Evolutionary conservation across 2,797 vertebrate genomes (phyloP).

Genomic region (Peromyscus eremicus): DNA sequence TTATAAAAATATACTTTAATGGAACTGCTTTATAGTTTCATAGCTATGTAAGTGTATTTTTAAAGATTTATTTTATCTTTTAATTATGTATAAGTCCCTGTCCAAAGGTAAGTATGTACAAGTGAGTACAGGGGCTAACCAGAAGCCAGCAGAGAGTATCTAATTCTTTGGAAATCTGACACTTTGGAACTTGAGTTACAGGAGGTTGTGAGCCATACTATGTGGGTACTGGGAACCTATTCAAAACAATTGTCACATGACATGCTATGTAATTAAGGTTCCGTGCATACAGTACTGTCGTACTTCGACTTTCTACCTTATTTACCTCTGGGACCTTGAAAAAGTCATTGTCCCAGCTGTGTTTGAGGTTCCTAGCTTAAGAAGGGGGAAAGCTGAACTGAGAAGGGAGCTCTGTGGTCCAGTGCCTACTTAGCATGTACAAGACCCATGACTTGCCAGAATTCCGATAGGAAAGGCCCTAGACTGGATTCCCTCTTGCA

Average conservation of each 20-base stretch:
- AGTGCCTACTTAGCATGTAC: too few relatives aligned
- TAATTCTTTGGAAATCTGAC: too few relatives aligned
- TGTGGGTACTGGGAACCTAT: background rate
- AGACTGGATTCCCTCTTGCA: background rate
- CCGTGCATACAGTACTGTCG: accelerated
- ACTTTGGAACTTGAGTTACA: background rate
- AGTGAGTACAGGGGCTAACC: too few relatives aligned
- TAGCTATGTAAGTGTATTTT: background rate
- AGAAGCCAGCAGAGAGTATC: background rate
- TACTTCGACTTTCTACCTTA: background rate
- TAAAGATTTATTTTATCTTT: background rate
- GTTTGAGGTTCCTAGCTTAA: background rate
- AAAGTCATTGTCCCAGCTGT: background rate
- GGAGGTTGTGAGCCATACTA: background rate
- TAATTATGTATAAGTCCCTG: background rate
- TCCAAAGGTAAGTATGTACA: background rate
- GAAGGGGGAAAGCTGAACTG: background rate
- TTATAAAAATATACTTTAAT: background rate
- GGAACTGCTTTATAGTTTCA: conserved; percentile 31
- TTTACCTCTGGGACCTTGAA: background rate
- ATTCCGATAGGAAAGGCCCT: background rate
- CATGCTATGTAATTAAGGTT: background rate
- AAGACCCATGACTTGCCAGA: background rate
- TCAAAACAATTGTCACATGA: background rate
- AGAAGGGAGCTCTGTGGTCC: too few relatives aligned